A percentile compares a stretch with the other conserved stretches of the same genome.
phyloP scores from a whole-genome alignment of 1,140 invertebrate genomes.

The Gryllus bimaculatus region DNA sequence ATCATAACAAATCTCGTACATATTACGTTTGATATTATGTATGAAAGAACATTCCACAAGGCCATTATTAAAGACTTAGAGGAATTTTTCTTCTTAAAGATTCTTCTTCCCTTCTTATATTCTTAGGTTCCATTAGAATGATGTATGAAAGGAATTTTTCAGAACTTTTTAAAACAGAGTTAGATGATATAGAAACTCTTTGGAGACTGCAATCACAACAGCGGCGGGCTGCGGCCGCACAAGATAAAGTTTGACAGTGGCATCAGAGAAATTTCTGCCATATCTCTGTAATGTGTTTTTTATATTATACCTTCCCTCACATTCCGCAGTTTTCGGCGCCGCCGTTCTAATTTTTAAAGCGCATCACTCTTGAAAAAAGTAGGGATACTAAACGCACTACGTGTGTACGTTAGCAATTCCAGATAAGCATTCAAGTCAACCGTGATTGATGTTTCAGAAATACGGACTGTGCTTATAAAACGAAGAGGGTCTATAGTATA shows the following conservation, averaged over 20 bases:
- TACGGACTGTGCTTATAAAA: neutral
- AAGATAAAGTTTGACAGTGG: constrained; percentile 1
- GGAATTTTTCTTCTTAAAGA: neutral
- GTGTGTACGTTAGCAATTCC: neutral
- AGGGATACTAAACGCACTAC: neutral
- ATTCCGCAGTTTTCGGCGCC: neutral
- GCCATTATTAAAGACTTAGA: constrained; percentile 5
- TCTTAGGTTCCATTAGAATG: neutral
- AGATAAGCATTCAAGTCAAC: neutral
- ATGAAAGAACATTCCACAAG: neutral
- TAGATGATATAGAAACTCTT: constrained; percentile 5
- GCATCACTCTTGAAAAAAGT: neutral
- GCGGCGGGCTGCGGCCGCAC: neutral
- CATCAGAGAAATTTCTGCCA: neutral
- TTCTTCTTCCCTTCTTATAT: neutral
- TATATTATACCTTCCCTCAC: neutral
- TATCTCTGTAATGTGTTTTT: neutral
- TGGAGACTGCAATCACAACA: constrained; percentile 3
- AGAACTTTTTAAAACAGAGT: constrained; percentile 1
- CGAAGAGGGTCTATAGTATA: neutral
- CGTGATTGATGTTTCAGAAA: neutral
- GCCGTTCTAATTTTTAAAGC: neutral
- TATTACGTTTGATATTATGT: constrained; percentile 2
- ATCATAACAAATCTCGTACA: neutral
- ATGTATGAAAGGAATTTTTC: neutral